Evolutionary conservation across 2,797 vertebrate genomes (phyloP).

Genomic region (Silurus aristotelis): DNA sequence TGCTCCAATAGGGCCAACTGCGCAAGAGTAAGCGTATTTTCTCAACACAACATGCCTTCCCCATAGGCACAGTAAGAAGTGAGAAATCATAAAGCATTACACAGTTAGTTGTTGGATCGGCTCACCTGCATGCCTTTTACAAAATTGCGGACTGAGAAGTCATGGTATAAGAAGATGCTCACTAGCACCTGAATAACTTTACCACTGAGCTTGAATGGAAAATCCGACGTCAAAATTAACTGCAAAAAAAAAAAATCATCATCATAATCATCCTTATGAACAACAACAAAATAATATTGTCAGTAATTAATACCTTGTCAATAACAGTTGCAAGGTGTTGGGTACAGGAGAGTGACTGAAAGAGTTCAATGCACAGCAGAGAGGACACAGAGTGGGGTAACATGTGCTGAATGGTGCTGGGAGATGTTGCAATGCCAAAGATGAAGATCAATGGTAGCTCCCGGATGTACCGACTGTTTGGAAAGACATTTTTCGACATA

Average conservation of each 20-base stretch:
- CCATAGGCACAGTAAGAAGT: not conserved
- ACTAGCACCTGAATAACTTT: constrained; percentile 90
- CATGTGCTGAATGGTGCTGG: constrained; percentile 89
- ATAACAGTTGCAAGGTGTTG: constrained; percentile 89
- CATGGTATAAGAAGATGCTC: constrained; percentile 94
- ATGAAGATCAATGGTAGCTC: constrained; percentile 88
- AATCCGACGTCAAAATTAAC: constrained; percentile 83
- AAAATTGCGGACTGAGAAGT: constrained; percentile 96
- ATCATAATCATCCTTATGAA: not conserved
- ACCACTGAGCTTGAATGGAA: constrained; percentile 88
- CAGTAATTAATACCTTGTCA: constrained; percentile 82
- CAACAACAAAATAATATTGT: not conserved
- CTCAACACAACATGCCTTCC: not conserved
- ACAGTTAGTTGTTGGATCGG: not conserved
- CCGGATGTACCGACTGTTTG: constrained; percentile 81
- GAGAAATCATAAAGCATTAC: not conserved
- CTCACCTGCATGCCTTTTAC: constrained; percentile 95
- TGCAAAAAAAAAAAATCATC: constrained; percentile 60
- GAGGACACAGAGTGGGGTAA: constrained; percentile 93
- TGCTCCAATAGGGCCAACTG: constrained; percentile 93
- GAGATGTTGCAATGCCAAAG: constrained; percentile 95
- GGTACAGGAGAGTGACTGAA: constrained; percentile 92
- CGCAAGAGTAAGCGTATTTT: constrained; percentile 40
- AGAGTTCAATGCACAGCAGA: constrained; percentile 91
- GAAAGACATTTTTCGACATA: not conserved